A percentile compares a stretch with the other conserved stretches of the same genome.
phyloP scores from a whole-genome alignment of 1,140 invertebrate species.

The Acyrthosiphon pisum region DNA sequence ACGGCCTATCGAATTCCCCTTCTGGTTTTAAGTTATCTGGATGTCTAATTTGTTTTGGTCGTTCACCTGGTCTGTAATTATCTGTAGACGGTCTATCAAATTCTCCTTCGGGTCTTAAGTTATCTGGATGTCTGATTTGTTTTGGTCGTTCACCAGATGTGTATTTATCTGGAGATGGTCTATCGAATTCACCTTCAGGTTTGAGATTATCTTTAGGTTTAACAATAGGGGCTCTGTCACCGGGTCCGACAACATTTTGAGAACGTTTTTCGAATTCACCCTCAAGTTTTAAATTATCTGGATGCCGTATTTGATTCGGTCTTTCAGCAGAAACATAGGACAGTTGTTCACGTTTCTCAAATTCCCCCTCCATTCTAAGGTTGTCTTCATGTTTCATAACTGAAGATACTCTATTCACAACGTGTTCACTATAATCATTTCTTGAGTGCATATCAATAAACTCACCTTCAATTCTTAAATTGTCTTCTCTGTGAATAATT shows the following conservation, averaged over 20 bases:
- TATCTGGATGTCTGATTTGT: slow-evolving; percentile 68
- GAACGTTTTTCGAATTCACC: slow-evolving; percentile 67
- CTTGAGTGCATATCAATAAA: slow-evolving; percentile 67
- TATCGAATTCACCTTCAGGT: slow-evolving; percentile 67
- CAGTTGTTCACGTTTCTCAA: slow-evolving; percentile 63
- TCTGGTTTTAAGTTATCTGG: slow-evolving; percentile 68
- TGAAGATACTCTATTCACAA: slow-evolving; percentile 65
- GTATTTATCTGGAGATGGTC: slow-evolving; percentile 61
- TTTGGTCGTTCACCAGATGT: slow-evolving; percentile 65
- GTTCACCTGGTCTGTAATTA: slow-evolving; percentile 61
- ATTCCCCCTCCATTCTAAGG: slow-evolving; percentile 66
- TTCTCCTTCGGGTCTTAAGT: slow-evolving; percentile 68
- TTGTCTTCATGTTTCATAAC: slow-evolving; percentile 65
- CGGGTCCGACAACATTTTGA: slow-evolving; percentile 65
- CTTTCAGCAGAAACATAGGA: slow-evolving; percentile 61
- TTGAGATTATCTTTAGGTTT: slow-evolving; percentile 70
- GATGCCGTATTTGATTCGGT: slow-evolving; percentile 68
- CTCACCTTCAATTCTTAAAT: slow-evolving; percentile 67
- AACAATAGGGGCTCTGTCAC: slow-evolving; percentile 61
- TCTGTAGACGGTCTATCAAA: slow-evolving; percentile 62
- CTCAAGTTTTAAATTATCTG: slow-evolving; percentile 69
- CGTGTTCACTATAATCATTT: slow-evolving; percentile 62
- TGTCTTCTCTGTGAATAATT: slow-evolving; percentile 64
- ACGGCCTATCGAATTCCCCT: slow-evolving; percentile 64
- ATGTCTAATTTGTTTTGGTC: slow-evolving; percentile 68